Base-by-base conservation (phyloP, 1,140 invertebrate genomes). In the Drosophila bocki region DNA sequence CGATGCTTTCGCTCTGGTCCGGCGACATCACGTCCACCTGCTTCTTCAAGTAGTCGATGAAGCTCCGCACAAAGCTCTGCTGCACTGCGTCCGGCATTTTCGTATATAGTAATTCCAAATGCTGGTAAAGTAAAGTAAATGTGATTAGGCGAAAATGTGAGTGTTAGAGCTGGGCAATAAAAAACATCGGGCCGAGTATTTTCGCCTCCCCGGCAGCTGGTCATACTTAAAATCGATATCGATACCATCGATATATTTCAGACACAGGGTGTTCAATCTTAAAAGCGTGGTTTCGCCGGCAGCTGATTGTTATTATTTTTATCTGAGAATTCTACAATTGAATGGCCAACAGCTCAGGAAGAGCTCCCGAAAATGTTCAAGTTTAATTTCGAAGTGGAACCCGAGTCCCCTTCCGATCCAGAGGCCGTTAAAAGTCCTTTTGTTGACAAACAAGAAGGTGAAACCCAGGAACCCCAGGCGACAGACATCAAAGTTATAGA, bases 1-100 rank as follows among this genome's bases (percentile, higher is more conserved):
- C 97, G 59, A 97, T 93, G 92, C 97, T 97, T 92, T 98, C 97
- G 57, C 95, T 94, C 8, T 95, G 95, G 91, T 97, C 96, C 37
- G 94, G 93, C 32, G 93, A 75, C 74, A 93, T 79, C 6, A 72
- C 75, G 47, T 91, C 79, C 45, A 86, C 62, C 45, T 92, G 91
- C 60, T 91, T 80, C 70, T 92, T 92, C 35, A 92, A 59, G 61
- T 88, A 92, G 19, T 76, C 82, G n/a, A 92, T 90, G 74, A 92
- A 91, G 50, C 84, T 78, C 19, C 82, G 78, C 13, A 92, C 85
- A 64, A 92, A 92, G 58, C 76, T 82, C 44, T 92, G 82, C 47
- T 92, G 90, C 51, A 92, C 83, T 75, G 77, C 75, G 75, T 92
- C 91, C 51, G 77, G 75, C 91, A 92, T 92, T 32, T 74, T 80